These are phyloP conservation scores for Zelostemma sp. DNA, from an alignment of 1,140 invertebrate species.

Conservation along the genomic window DNA sequence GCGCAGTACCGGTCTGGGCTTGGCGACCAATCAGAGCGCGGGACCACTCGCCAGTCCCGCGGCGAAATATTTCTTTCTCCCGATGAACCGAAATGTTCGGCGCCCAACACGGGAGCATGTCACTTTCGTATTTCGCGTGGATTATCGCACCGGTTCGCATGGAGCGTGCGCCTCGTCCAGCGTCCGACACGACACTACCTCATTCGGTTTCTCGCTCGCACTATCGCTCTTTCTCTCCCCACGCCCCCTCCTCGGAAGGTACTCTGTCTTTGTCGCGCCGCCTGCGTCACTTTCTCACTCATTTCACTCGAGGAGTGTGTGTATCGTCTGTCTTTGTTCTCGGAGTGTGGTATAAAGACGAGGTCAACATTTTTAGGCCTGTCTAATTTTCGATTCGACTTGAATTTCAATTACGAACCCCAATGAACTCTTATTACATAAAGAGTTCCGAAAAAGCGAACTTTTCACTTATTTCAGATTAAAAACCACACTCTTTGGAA, in stretches of 20 bases:
- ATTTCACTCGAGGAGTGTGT: slow-evolving; percentile 36
- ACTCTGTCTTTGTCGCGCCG: slow-evolving; percentile 39
- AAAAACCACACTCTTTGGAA: too few relatives aligned
- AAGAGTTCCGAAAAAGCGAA: too few relatives aligned
- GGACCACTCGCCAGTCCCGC: slow-evolving; percentile 28
- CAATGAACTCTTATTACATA: too few relatives aligned
- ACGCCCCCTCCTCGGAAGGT: slow-evolving; percentile 55
- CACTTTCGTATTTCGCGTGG: slow-evolving; percentile 49
- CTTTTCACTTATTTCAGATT: too few relatives aligned
- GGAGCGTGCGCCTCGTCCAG: slow-evolving; percentile 68
- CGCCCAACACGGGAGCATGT: background rate
- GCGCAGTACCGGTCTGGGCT: slow-evolving; percentile 45
- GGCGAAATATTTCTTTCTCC: background rate
- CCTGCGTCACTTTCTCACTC: slow-evolving; percentile 39
- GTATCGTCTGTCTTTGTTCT: background rate
- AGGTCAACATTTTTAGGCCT: too few relatives aligned
- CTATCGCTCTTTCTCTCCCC: slow-evolving; percentile 48
- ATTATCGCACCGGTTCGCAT: slow-evolving; percentile 59
- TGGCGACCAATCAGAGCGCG: slow-evolving; percentile 50
- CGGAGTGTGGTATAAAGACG: too few relatives aligned
- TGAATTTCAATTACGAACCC: too few relatives aligned
- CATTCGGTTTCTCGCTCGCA: slow-evolving; percentile 58
- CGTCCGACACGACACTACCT: slow-evolving; percentile 68
- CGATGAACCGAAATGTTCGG: background rate
- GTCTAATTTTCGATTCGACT: too few relatives aligned